Base-by-base conservation (phyloP, 2,113 vertebrate genomes). In the Lagopus muta region DNA sequence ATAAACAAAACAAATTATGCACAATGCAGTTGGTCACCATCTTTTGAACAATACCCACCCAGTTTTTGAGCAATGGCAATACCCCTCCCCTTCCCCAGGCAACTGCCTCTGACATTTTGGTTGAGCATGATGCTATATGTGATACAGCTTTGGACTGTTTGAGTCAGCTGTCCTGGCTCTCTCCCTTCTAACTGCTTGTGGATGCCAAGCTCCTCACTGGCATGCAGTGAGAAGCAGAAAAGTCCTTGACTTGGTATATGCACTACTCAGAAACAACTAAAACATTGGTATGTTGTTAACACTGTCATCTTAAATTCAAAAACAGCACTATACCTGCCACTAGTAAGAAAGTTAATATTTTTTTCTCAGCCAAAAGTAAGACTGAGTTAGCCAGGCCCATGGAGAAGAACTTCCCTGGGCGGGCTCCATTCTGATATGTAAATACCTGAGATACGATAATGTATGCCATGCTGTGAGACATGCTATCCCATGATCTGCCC, bases 351-450 rank as follows among this genome's bases (percentile, higher is more conserved):
- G 17, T 11, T 38, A 25, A 16, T 34, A 25, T 20, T 60, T 20
- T 61, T 38, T 24, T 61, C 60, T 14, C 60, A 61, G 22, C 34
- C 15, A 24, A 25, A 61, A 61, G 34, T 7, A 38, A 9, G 22
- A 25, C 16, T 70, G n/a, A 50, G 36, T 54, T 19, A 38, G 52
- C 21, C 1, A 0, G 30, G 5, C 5, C 27, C 8, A 6, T 65
- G 15, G 30, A 65, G 48, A 8, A 71, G 6, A 74, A 24, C 0
- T 0, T 81, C 24, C 10, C 24, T 8, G 13, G 25, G 25, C 22
- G 52, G 18, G 2, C 1, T 69, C 21, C 28, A 21, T 7, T 1
- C 6, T 12, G 15, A 13, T 8, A 8, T 40, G n/a, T 10, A 58
- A 75, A 27, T 22, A 9, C 32, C n/a, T 66, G 76, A 52, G 3